Base-by-base conservation (phyloP, 2,797 vertebrate species). In the Lagodon rhomboides region DNA sequence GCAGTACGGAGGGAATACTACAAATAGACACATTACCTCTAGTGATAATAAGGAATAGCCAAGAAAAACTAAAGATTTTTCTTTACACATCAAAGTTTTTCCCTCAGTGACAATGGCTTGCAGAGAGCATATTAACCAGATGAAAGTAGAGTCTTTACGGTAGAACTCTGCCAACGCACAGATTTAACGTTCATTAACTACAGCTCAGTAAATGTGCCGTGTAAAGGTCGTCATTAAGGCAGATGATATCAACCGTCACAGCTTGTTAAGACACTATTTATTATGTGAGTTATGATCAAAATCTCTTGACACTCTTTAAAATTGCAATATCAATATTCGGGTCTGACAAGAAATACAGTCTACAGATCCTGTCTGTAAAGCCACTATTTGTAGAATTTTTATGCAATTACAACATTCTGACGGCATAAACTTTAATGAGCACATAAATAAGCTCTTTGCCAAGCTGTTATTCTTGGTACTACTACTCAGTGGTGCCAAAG, bases 111-210 rank as follows among this genome's bases (percentile, higher is more conserved):
- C 23, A 16, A 61, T 47, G 41, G 4, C 20, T 50, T 63, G 22
- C 9, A 34, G 20, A 9, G 25, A 38, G 16, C 25, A 46, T 23
- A 50, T 46, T 46, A 22, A 43, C 22, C 22, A 41, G 46, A 9
- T 38, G 13, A 58, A 43, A 34, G 2, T 20, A 38, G 25, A 27
- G n/a, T 63, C 30, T 60, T 75, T 20, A 50, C 1, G 5, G 38
- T 23, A 51, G 20, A 23, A 30, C 20, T 41, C 34, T 38, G 10
- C 10, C 38, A 38, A 38, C 38, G 59, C 58, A 30, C 27, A 68
- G 12, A 73, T 50, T 34, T 15, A 50, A 56, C 2, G 12, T 49
- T 38, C 62, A 68, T 73, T 50, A 68, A 34, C 25, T 49, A 43
- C 43, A 44, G 23, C 43, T 22, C 20, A 50, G 27, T 18, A 27